These are phyloP conservation scores for Cheilosia impressa DNA, from an alignment of 2,888 invertebrate species.

Conservation along the genomic window DNA sequence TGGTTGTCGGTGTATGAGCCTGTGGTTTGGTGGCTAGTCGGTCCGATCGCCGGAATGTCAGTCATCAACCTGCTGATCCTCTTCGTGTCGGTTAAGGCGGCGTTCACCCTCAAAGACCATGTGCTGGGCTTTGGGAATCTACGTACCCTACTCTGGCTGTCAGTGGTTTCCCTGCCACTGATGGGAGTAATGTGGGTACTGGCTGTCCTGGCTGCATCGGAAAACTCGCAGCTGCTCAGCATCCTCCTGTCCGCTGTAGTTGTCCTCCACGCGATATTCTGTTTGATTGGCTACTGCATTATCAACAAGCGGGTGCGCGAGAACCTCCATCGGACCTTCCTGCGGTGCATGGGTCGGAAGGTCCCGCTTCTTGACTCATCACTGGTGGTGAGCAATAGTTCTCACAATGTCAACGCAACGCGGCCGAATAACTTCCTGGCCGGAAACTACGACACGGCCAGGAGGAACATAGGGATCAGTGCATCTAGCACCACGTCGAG, in stretches of 20 bases:
- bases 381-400: conserved; percentile 89
- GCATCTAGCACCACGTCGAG: conserved; percentile 97
- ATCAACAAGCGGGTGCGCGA: conserved; percentile 93
- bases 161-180: conserved; percentile 93
- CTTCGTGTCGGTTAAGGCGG: conserved; percentile 93
- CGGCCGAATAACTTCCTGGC: conserved; percentile 82
- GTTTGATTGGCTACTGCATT: conserved; percentile 93
- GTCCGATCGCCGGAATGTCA: conserved; percentile 93
- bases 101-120: conserved; percentile 95
- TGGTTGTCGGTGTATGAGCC: conserved; percentile 97
- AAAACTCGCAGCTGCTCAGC: conserved; percentile 89
- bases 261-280: conserved; percentile 91
- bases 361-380: conserved; percentile 91
- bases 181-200: conserved; percentile 94
- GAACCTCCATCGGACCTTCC: conserved; percentile 86
- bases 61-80: conserved; percentile 91
- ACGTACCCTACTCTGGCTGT: conserved; percentile 93
- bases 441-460: conserved; percentile 85
- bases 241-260: conserved; percentile 91
- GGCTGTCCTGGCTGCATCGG: conserved; percentile 91
- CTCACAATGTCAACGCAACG: conserved; percentile 88
- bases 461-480: conserved; percentile 95
- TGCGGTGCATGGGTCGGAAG: conserved; percentile 92
- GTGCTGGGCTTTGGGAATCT: conserved; percentile 94
- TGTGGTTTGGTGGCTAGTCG: conserved; percentile 97